Percentiles rank a stretch among this genome's conserved stretches.
Evolutionary conservation across 2,888 invertebrate genomes (phyloP).

Genomic region (Pharmacophagus antenor): DNA sequence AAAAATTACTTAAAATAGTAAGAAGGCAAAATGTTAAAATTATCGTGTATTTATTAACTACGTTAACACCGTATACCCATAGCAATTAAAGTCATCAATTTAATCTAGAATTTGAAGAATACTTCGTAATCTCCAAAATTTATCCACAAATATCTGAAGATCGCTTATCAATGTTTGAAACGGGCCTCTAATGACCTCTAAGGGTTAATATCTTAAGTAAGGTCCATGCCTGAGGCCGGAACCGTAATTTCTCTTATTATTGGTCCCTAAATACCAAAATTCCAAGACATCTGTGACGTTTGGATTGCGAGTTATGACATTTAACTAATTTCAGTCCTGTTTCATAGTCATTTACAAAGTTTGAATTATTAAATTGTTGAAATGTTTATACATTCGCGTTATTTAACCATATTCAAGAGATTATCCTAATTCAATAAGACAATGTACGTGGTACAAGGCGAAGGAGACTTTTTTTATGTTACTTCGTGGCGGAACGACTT

Average conservation of each 20-base stretch:
- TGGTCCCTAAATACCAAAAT: constrained; percentile 54
- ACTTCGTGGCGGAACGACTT: too few species aligned
- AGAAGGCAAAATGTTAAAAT: too few species aligned
- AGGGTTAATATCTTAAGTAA: constrained; percentile 70
- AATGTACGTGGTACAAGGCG: neutral
- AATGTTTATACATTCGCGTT: neutral
- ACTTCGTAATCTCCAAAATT: constrained; percentile 50
- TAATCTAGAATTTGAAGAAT: constrained; percentile 33
- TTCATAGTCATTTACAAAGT: constrained; percentile 22
- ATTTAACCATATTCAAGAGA: neutral
- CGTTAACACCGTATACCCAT: neutral
- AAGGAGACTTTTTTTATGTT: too few species aligned
- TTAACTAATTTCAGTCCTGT: constrained; percentile 28
- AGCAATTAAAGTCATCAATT: constrained; percentile 15
- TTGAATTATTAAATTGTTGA: constrained; percentile 7
- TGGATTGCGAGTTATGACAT: constrained; percentile 34
- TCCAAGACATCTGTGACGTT: constrained; percentile 38
- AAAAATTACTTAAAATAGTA: too few species aligned
- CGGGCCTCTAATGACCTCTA: constrained; percentile 68
- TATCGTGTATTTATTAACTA: neutral
- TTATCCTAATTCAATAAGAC: too few species aligned
- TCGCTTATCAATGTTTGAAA: constrained; percentile 61
- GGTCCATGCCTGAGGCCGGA: constrained; percentile 45
- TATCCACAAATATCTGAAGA: constrained; percentile 61
- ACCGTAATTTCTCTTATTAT: constrained; percentile 57